Evolutionary conservation across 2,888 invertebrate genomes (phyloP).

Genomic region (Noctua comes): DNA sequence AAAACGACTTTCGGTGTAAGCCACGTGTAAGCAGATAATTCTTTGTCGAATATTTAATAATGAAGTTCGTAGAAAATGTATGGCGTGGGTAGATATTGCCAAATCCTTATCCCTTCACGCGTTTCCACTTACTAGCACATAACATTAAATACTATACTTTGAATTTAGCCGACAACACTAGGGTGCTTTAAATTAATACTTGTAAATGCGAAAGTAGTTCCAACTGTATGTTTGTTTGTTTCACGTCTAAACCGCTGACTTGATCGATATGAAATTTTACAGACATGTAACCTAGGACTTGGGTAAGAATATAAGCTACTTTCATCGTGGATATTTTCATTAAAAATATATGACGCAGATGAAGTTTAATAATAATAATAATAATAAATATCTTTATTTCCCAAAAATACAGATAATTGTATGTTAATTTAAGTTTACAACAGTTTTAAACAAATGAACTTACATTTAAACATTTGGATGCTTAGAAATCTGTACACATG

Average conservation of each 20-base stretch:
- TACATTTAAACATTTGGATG: too few species aligned
- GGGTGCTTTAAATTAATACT: not conserved
- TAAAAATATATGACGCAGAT: too few species aligned
- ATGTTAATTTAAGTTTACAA: too few species aligned
- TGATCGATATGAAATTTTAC: not conserved
- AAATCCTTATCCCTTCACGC: slow-evolving; percentile 8
- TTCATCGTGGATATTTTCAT: not conserved
- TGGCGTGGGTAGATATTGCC: slow-evolving; percentile 28
- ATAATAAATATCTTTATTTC: too few species aligned
- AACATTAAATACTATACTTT: not conserved
- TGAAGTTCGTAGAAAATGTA: slow-evolving; percentile 11
- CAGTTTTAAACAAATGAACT: too few species aligned
- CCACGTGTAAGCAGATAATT: slow-evolving; percentile 1
- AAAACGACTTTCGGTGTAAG: slow-evolving; percentile 2
- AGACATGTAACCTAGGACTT: not conserved
- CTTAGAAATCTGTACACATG: too few species aligned
- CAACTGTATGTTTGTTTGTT: not conserved
- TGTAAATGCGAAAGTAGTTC: not conserved
- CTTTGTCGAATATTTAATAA: slow-evolving; percentile 10
- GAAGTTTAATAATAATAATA: too few species aligned
- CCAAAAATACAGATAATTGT: too few species aligned
- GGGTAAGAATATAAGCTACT: not conserved
- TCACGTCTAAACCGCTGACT: not conserved
- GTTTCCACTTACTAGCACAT: not conserved
- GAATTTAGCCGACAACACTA: not conserved